Base-by-base conservation (phyloP, 1,140 invertebrate species). In the Vanessa tameamea region DNA sequence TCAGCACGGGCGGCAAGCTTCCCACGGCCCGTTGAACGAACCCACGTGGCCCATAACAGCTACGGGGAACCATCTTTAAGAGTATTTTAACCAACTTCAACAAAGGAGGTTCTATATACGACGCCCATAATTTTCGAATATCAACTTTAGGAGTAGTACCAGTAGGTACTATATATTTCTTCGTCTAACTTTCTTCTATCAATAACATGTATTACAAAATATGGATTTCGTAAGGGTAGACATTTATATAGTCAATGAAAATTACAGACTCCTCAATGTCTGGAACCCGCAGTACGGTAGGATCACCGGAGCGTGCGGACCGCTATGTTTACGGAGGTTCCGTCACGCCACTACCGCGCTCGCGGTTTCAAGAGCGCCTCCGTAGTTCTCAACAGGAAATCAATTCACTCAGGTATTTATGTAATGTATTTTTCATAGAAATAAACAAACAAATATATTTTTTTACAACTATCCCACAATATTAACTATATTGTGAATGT, bases 241-340 rank as follows among this genome's bases (percentile, higher is more conserved):
- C 6, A 51, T 51, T n/a, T 6, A 11, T 23, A 50, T 43, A 43
- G 3, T 51, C 2, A 47, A 72, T 63, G 16, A 47, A 64, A 72
- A 65, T 75, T 76, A 13, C 73, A 89, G 88, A 91, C 69, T 87
- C 88, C 15, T 83, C 86, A 23, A 74, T 69, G 15, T 84, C 85
- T 15, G 77, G 75, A 15, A 81, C 83, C 9, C 84, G 90, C 37
- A 88, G 81, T 70, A 91, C 89, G 1, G 83, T 91, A 3, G 78
- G 79, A 4, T 87, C 88, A 16, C 87, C 87, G 64, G 87, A 89
- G 70, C 86, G 81, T 31, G 65, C 80, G 13, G 87, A 91, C 75
- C 87, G 92, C 63, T 94, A 93, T 77, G 86, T 92, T 47, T 94
- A 94, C 78, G 88, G 91, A 13, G 93, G 93, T 2, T 94, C 93